Evolutionary conservation across 2,797 vertebrate genomes (phyloP), one percentile per base, ranked within the genome.

Genomic region (Heteromormyrus szaboi): DNA sequence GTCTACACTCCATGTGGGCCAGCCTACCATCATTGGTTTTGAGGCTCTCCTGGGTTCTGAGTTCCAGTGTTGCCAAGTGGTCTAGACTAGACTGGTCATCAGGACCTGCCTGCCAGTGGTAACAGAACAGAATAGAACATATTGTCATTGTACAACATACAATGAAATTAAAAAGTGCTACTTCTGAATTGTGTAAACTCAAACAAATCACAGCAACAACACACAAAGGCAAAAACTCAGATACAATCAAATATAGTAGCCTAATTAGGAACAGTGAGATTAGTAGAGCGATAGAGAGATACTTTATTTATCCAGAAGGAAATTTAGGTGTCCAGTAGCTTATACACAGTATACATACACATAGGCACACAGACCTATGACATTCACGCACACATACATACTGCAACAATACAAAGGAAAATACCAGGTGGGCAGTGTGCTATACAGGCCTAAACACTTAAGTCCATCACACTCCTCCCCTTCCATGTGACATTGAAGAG

Each of bases 21-120:
- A 50, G 3, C 11, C 33, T 93, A 96, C 96, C 94, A 25, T 95
- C 95, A 81, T 89, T 92, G 56, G 95, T 93, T 76, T 92, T 92
- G 25, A 92, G 91, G 14, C 90, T 90, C 46, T 92, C 91, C n/a
- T 94, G 19, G 59, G 62, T 85, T 92, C 92, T 22, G 94, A 92
- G 88, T 72, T 94, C 93, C 94, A 93, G 86, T 94, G 92, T 46
- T 37, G 91, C 89, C 54, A 91, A 90, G 88, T 92, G 92, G 54
- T 12, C 37, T 3, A 33, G 65, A 72, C 65, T 72, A 72, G 29
- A 33, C 85, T 90, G 9, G 87, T 93, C 93, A 56, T 93, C 94
- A 25, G 93, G 86, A 51, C 53, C 19, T 88, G 29, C 56, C 93
- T 95, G 85, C 8, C 5, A 44, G 37, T 0, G 88, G 46, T 81